Evolutionary conservation across 2,113 vertebrate species (phyloP).

Genomic region (Semnopithecus entellus): DNA sequence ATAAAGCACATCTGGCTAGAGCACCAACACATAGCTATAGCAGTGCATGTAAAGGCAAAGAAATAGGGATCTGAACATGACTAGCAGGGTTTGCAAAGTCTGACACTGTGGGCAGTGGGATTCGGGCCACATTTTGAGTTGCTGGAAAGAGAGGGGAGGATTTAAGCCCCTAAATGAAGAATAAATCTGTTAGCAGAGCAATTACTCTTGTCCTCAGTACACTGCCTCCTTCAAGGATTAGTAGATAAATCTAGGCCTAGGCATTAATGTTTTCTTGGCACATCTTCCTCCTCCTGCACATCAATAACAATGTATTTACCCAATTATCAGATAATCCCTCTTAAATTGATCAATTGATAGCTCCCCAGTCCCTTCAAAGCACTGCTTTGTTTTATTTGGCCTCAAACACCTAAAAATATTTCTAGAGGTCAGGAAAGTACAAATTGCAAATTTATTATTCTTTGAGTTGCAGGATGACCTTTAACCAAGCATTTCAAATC

Average conservation of each 20-base stretch:
- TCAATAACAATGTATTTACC: constrained; percentile 63
- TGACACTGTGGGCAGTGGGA: neutral
- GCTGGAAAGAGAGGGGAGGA: constrained; percentile 11
- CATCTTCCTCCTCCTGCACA: constrained; percentile 58
- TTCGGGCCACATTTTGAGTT: neutral
- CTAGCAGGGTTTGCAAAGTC: neutral
- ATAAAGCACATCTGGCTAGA: constrained; percentile 15
- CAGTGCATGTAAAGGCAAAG: constrained; percentile 7
- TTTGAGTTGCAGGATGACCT: constrained; percentile 50
- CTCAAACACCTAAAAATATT: constrained; percentile 58
- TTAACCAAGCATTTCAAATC: constrained; percentile 51
- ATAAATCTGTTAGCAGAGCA: constrained; percentile 74
- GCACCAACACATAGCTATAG: neutral
- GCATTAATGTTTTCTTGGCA: constrained; percentile 61
- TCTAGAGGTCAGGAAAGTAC: constrained; percentile 54
- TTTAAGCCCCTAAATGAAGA: constrained; percentile 59
- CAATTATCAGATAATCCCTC: constrained; percentile 68
- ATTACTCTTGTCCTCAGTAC: constrained; percentile 71
- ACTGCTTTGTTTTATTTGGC: constrained; percentile 42
- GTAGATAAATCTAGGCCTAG: constrained; percentile 63
- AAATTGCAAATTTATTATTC: constrained; percentile 71
- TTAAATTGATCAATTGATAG: constrained; percentile 54
- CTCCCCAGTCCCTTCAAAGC: constrained; percentile 1
- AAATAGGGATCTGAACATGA: neutral
- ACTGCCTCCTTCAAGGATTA: constrained; percentile 69